Percentiles rank a stretch among this genome's conserved stretches.
Conservation (phyloP, 92 coral and sea anemone genomes). For the Heteractis magnifica region DNA sequence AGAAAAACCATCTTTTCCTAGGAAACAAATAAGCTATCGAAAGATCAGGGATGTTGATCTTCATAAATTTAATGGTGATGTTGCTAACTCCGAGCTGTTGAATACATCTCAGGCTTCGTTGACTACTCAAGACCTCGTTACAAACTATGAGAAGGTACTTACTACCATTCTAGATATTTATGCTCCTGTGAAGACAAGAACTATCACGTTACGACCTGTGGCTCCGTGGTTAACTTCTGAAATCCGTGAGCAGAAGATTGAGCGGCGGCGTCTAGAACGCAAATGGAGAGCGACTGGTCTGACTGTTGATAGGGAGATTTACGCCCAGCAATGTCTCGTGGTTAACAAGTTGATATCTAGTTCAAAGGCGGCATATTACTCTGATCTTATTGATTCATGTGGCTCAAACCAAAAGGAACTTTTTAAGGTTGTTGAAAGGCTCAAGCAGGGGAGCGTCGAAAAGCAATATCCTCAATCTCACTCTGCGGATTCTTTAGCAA, state of each 20-base stretch:
- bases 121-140: slow-evolving; percentile 4
- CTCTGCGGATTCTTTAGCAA: slow-evolving; percentile 26
- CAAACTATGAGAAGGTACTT: slow-evolving; percentile 15
- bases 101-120: neutral
- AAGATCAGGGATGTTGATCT: slow-evolving; percentile 1
- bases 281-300: slow-evolving; percentile 19
- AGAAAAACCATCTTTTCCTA: neutral
- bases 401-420: slow-evolving; percentile 26
- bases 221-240: slow-evolving; percentile 20
- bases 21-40: neutral
- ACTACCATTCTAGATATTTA: neutral
- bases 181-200: neutral
- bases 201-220: slow-evolving; percentile 4
- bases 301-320: slow-evolving; percentile 12
- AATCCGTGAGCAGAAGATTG: slow-evolving; percentile 2
- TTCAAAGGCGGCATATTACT: neutral
- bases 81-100: neutral
- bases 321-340: neutral
- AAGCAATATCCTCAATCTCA: slow-evolving; percentile 16
- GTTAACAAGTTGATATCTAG: slow-evolving; percentile 9
- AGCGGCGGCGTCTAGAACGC: slow-evolving; percentile 11
- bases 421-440: slow-evolving; percentile 14
- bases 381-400: slow-evolving; percentile 18
- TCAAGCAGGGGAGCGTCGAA: slow-evolving; percentile 10
- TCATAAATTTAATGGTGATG: slow-evolving; percentile 4